Base-by-base conservation (phyloP, 1,140 invertebrate species). In the Metaphire vulgaris region DNA sequence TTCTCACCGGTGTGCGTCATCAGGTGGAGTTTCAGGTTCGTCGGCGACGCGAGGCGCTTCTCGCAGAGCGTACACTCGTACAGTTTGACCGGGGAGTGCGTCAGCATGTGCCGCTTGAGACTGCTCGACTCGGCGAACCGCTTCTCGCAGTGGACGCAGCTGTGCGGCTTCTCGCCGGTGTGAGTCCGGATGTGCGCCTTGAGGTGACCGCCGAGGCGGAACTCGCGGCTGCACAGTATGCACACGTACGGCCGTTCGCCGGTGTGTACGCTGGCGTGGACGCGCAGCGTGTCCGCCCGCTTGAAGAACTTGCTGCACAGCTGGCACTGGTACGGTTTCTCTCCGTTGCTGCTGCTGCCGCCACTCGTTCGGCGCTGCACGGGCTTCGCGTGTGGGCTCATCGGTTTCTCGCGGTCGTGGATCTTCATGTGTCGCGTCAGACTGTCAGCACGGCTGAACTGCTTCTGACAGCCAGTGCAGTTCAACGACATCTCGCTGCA, bases 121-220 rank as follows among this genome's bases (percentile, higher is more conserved):
- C 15, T 74, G 30, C 67, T 69, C 67, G 30, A 69, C 67, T 69
- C n/a, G n/a, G n/a, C n/a, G 26, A 26, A 69, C n/a, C 67, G n/a
- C 14, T 69, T 28, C n/a, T 69, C 67, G n/a, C 67, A 69, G 30
- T 69, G 30, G 30, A 69, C 31, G 26, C 70, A 72, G n/a, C 33
- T 32, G 32, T 72, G 32, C 0, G 95, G 95, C 83, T 97, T 97
- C 87, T 96, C 93, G 1, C 96, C 96, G 29, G 94, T 97, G 86
- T 99, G 97, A 78, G 99, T 88, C 78, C 97, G 89, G 82, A 98
- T 88, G 86, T 99, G 98, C 0, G 97, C 99, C 87, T 99, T 99
- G 69, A 99, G 88, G 87, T 99, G 99, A 14, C 95, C 98, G 0
- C 97, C 99, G 65, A 99, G 65, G 21, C 26, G 15, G 41, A 67